Base-by-base conservation (phyloP, 2,797 vertebrate genomes). In the Malacoctenus gilli region DNA sequence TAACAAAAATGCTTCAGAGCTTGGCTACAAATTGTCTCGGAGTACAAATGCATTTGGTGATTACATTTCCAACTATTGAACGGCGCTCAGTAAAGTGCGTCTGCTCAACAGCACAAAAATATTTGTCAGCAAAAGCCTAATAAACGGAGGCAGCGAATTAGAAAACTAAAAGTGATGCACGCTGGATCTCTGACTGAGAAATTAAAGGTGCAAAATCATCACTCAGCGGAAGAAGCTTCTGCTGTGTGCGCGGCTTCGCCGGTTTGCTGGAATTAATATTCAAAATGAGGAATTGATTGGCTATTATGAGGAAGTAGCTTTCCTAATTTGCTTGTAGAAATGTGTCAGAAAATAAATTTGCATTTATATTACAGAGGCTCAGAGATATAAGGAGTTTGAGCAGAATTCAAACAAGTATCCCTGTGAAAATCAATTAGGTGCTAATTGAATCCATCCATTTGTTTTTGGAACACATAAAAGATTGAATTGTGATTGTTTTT, bases 361-460 rank as follows among this genome's bases (percentile, higher is more conserved):
- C 80, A 85, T 86, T 76, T 77, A 85, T 84, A 85, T 85, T 84
- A 79, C 77, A 77, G 76, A 80, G 41, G 68, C 71, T 66, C 56
- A 22, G 32, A 49, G 42, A 73, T 58, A 65, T 58, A 74, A 80
- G 59, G 36, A 61, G 64, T 61, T 54, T 36, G 62, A 59, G 57
- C 53, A 53, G 78, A 77, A 83, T 74, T 79, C 44, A 75, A 65
- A 72, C 54, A 48, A 43, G 55, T 63, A 72, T 67, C 58, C 58
- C 39, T 68, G 31, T 63, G 72, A 14, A 40, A 79, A 67, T 75
- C 61, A 81, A 84, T 82, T 75, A 70, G 9, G 9, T 14, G 6
- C 38, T 76, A 81, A 87, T 61, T 71, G 50, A 77, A 77, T 76
- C 58, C 48, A 69, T 81, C 54, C 73, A 62, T 5, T 75, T 75